Percentiles rank a stretch among this genome's conserved stretches.
These are phyloP conservation scores for Epistrophe eligans DNA, from an alignment of 2,888 invertebrate species.

Conservation along the genomic window DNA sequence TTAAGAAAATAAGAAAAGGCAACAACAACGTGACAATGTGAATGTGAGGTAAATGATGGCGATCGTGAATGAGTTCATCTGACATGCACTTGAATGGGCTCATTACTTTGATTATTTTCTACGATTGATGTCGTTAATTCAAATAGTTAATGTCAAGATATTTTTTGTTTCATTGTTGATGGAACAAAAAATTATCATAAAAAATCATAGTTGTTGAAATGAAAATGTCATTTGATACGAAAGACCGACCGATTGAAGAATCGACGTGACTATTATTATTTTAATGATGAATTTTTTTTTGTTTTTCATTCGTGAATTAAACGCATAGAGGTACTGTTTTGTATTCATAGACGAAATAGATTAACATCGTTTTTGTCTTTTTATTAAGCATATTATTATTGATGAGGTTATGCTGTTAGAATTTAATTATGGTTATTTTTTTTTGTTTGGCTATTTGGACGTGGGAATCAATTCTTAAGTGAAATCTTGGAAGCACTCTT, in stretches of 20 bases:
- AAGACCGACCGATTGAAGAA: not conserved
- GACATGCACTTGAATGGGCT: slow-evolving; percentile 37
- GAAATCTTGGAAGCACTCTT: not conserved
- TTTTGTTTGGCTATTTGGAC: not conserved
- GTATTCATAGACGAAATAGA: slow-evolving; percentile 17
- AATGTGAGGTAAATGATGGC: not conserved
- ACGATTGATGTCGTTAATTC: slow-evolving; percentile 19
- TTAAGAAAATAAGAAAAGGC: not conserved
- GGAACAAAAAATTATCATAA: not conserved
- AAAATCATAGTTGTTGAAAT: not conserved
- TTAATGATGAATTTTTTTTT: not conserved
- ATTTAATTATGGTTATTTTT: slow-evolving; percentile 1
- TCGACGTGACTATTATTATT: slow-evolving; percentile 3
- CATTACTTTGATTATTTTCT: slow-evolving; percentile 10
- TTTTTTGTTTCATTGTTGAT: not conserved
- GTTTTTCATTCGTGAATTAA: not conserved
- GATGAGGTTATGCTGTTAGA: slow-evolving; percentile 20
- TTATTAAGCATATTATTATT: slow-evolving; percentile 18
- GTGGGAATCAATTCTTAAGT: not conserved
- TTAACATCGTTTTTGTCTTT: slow-evolving; percentile 28
- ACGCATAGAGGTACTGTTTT: slow-evolving; percentile 3
- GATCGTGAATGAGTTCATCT: slow-evolving; percentile 6
- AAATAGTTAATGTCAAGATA: slow-evolving; percentile 7
- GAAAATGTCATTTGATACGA: slow-evolving; percentile 11
- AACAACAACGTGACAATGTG: not conserved